Base-by-base conservation (phyloP, 1,140 invertebrate species). In the Sycophaga agraensis region DNA sequence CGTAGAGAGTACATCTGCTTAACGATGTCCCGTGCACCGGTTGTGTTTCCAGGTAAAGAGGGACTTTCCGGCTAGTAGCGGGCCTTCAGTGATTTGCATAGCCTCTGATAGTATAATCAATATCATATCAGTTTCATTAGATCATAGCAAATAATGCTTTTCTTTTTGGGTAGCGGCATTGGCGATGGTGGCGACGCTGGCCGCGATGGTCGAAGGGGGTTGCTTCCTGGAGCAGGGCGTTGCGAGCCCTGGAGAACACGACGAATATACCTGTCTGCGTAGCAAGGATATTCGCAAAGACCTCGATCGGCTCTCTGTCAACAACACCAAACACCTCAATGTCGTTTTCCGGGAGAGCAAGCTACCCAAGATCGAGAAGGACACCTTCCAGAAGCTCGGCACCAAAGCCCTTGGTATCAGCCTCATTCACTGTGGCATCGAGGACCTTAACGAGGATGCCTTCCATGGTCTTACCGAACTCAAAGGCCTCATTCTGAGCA, bases 21-120 rank as follows among this genome's bases (percentile, higher is more conserved):
- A n/a, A 46, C 7, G 54, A 46, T 46, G 40, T 14, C 24, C 49
- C 50, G 31, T 12, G 24, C 50, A 55, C 24, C 59, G 43, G 51
- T 50, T 60, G 40, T 40, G 24, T 37, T 46, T 17, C 24, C 59
- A 61, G 59, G 59, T 61, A 49, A 50, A n/a, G n/a, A n/a, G n/a
- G n/a, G n/a, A n/a, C n/a, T n/a, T n/a, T n/a, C n/a, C n/a, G n/a
- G n/a, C n/a, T n/a, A n/a, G n/a, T n/a, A n/a, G n/a, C n/a, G n/a
- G n/a, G n/a, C n/a, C n/a, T n/a, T n/a, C n/a, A n/a, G n/a, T n/a
- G n/a, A n/a, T n/a, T n/a, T n/a, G n/a, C n/a, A n/a, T n/a, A n/a
- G n/a, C n/a, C n/a, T n/a, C n/a, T n/a, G n/a, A n/a, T n/a, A n/a
- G n/a, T n/a, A n/a, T n/a, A n/a, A n/a, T n/a, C n/a, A n/a, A n/a